Evolutionary conservation across 2,888 invertebrate species (phyloP), one percentile per base, ranked within the genome.

Genomic region (Spialia ferax): DNA sequence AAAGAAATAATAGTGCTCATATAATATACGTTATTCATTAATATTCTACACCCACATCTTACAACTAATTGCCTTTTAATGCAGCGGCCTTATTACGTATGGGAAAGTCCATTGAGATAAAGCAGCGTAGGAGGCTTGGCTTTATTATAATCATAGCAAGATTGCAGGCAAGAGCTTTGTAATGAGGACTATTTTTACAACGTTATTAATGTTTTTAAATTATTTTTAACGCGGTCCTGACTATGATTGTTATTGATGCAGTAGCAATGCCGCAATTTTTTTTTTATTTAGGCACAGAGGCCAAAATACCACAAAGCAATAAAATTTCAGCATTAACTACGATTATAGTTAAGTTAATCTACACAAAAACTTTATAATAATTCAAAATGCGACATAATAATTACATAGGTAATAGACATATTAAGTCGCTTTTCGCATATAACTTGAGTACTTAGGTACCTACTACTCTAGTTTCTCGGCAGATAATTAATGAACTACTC

Each of bases 61-160:
- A 71, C 67, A 74, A 75, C 78, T 83, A 84, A 86, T 85, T 83
- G 78, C 80, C 77, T 75, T 78, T 79, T 82, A 80, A 83, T 79
- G 73, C 77, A 74, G 74, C 73, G 71, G 68, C 73, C 74, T 73
- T 70, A 69, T 68, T 69, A 74, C 73, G 70, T 68, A 75, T 72
- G 66, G 50, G 66, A 66, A 60, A 66, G 60, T 66, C 60, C 45
- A 54, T 74, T 67, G 69, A 71, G 70, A 68, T 65, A 70, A 68
- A 71, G 65, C 70, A 65, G 70, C 72, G 73, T 77, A 70, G 75
- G 73, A 65, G 72, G 68, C 70, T 70, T 68, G 74, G 72, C 59
- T 65, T 65, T 65, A 23, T 57, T 65, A 59, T 64, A 57, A 50
- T 57, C 50, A 20, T 57, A 26, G 18, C 56, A 32, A 22, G 48